Percentiles rank a stretch among this genome's conserved stretches.
Evolutionary conservation across 2,888 invertebrate genomes (phyloP).

Genomic region (Hydraecia micacea): DNA sequence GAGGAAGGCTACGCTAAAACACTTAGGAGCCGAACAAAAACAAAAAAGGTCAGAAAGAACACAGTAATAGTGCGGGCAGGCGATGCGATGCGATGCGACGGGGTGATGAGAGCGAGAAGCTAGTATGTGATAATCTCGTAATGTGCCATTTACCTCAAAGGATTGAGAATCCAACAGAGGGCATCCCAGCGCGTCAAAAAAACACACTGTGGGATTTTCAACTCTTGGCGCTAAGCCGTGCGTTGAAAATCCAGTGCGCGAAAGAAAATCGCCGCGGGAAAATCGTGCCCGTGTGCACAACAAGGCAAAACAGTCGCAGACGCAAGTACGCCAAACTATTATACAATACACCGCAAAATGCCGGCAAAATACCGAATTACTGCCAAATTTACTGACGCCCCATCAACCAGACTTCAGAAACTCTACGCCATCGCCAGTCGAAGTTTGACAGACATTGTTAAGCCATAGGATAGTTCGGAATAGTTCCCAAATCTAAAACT

Average conservation of each 20-base stretch:
- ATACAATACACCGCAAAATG: conserved; percentile 48
- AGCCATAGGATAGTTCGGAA: conserved; percentile 40
- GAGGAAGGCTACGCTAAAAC: too few relatives aligned
- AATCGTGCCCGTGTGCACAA: background rate
- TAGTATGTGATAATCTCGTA: too few relatives aligned
- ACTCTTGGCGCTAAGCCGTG: too few relatives aligned
- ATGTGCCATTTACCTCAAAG: too few relatives aligned
- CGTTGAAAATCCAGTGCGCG: background rate
- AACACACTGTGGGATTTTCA: background rate
- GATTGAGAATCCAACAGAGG: too few relatives aligned
- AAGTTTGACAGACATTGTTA: conserved; percentile 47
- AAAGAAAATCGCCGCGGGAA: background rate
- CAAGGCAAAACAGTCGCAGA: background rate
- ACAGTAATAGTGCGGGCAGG: too few relatives aligned
- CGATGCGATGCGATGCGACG: too few relatives aligned
- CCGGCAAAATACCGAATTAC: conserved; percentile 39
- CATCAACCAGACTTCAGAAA: conserved; percentile 41
- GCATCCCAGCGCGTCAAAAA: too few relatives aligned
- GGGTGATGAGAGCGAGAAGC: too few relatives aligned
- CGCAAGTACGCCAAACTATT: conserved; percentile 43
- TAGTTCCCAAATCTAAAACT: conserved; percentile 59
- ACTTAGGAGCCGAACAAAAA: too few relatives aligned
- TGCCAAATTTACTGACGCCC: conserved; percentile 52
- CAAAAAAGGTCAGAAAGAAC: too few relatives aligned
- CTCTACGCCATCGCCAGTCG: conserved; percentile 34